Evolutionary conservation across 2,797 vertebrate genomes (phyloP).

Genomic region (Tinamus major): DNA sequence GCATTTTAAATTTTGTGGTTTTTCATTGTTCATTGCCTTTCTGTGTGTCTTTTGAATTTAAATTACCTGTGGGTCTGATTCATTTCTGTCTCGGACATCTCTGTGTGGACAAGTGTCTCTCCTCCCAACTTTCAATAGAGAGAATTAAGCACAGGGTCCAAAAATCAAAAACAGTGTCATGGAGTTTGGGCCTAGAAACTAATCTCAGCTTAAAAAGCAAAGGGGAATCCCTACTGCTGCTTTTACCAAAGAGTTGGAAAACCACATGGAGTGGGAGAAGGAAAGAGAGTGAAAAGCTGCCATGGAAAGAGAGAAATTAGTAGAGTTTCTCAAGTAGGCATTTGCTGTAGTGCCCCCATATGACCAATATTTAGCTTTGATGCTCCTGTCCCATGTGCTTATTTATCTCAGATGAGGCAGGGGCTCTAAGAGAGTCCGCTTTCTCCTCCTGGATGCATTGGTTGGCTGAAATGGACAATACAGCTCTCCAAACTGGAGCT

Average conservation of each 20-base stretch:
- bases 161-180: not conserved
- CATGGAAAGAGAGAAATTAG: not conserved
- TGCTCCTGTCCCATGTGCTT: not conserved
- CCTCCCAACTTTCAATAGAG: not conserved
- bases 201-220: not conserved
- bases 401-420: not conserved
- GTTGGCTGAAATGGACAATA: not conserved
- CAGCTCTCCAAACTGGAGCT: not conserved
- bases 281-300: not conserved
- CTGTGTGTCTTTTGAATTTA: not conserved
- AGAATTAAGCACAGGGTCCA: not conserved
- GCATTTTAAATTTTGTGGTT: no score
- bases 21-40: not conserved
- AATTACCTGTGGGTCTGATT: not conserved
- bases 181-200: not conserved
- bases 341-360: not conserved
- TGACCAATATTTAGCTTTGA: not conserved
- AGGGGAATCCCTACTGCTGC: not conserved
- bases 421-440: accelerated
- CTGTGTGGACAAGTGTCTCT: not conserved
- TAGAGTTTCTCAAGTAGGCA: not conserved
- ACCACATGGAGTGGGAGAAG: not conserved
- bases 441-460: not conserved
- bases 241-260: not conserved
- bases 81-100: not conserved